A percentile compares a stretch with the other conserved stretches of the same genome.
Conservation (phyloP, 2,113 vertebrate genomes). For the Bubo blakistoni region DNA sequence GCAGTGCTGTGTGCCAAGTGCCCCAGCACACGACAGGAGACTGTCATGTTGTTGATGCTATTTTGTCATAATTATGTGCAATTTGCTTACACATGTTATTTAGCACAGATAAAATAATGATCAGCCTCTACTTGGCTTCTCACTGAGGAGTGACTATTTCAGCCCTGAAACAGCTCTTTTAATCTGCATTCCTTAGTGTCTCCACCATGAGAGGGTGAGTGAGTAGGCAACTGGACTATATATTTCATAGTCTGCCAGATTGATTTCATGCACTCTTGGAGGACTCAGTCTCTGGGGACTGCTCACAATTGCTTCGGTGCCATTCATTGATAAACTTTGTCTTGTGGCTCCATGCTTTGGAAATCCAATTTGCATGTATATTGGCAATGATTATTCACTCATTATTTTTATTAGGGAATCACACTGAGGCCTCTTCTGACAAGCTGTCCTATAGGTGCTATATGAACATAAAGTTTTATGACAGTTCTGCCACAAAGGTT, state of each 20-base stretch:
- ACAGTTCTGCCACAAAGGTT: background rate
- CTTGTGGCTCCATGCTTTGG: background rate
- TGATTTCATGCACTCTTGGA: background rate
- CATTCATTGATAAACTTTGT: slow-evolving; percentile 1
- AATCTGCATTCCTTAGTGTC: background rate
- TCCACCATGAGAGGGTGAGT: background rate
- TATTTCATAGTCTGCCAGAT: background rate
- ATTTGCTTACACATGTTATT: slow-evolving; percentile 32
- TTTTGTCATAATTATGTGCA: slow-evolving; percentile 40
- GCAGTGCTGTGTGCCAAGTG: background rate
- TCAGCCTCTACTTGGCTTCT: slow-evolving; percentile 14
- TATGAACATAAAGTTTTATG: background rate
- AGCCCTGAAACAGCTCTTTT: background rate
- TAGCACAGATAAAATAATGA: slow-evolving; percentile 32
- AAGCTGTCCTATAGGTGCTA: background rate
- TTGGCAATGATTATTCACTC: background rate
- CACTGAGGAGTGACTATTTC: background rate
- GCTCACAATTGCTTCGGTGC: background rate
- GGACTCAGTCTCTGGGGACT: background rate
- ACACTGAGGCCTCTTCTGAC: background rate
- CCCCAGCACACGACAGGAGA: background rate
- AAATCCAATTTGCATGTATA: slow-evolving; percentile 7
- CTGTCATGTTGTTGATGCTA: background rate
- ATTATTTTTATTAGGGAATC: slow-evolving; percentile 4
- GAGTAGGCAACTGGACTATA: background rate